These are phyloP conservation scores for Perizoma affinitatum DNA, from an alignment of 2,888 invertebrate genomes.

Conservation along the genomic window DNA sequence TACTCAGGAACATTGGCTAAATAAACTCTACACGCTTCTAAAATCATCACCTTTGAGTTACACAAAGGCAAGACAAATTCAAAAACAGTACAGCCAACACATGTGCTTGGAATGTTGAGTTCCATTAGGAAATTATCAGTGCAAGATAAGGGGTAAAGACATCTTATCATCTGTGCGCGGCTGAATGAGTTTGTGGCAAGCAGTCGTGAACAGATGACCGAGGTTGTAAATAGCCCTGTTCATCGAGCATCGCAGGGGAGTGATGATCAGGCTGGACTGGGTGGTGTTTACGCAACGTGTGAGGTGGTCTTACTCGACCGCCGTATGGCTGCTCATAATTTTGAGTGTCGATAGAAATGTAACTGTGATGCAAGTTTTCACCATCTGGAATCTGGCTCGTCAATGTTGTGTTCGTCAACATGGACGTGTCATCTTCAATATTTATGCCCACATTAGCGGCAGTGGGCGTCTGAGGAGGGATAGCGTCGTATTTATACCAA, in stretches of 20 bases:
- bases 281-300: conserved; percentile 72
- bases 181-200: conserved; percentile 79
- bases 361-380: conserved; percentile 87
- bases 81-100: conserved; percentile 72
- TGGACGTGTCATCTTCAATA: conserved; percentile 85
- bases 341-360: conserved; percentile 86
- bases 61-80: conserved; percentile 72
- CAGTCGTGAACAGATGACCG: conserved; percentile 80
- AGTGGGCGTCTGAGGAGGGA: conserved; percentile 82
- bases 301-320: conserved; percentile 75
- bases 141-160: conserved; percentile 64
- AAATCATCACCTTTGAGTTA: conserved; percentile 66
- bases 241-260: conserved; percentile 77
- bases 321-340: conserved; percentile 80
- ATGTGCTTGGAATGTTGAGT: conserved; percentile 79
- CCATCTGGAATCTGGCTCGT: conserved; percentile 87
- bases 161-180: conserved; percentile 77
- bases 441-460: conserved; percentile 79
- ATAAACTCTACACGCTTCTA: conserved; percentile 55
- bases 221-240: conserved; percentile 82
- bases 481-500: conserved; percentile 88
- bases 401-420: conserved; percentile 85
- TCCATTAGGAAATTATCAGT: conserved; percentile 76
- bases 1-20: conserved; percentile 71
- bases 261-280: conserved; percentile 62